Evolutionary conservation across 2,797 vertebrate genomes (phyloP).

Genomic region (Characodon lateralis): DNA sequence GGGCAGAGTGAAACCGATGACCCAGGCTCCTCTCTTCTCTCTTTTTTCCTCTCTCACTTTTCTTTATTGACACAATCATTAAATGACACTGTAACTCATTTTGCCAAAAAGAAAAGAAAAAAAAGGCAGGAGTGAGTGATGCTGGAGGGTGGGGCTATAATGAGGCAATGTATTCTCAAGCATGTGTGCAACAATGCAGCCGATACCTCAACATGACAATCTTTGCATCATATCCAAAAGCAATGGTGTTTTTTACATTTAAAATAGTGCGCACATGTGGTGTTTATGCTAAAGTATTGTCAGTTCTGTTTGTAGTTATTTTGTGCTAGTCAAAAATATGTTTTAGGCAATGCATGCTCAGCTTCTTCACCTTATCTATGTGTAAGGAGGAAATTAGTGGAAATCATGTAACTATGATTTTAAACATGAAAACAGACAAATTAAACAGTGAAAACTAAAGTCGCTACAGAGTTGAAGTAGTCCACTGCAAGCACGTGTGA

Average conservation of each 20-base stretch:
- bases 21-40: slow-evolving; percentile 55
- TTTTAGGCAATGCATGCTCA: slow-evolving; percentile 22
- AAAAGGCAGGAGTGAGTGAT: background rate
- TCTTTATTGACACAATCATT: slow-evolving; percentile 28
- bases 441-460: slow-evolving; percentile 17
- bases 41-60: slow-evolving; percentile 28
- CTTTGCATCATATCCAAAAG: background rate
- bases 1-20: slow-evolving; percentile 62
- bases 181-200: slow-evolving; percentile 21
- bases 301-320: background rate
- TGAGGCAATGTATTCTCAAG: slow-evolving; percentile 8
- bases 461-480: slow-evolving; percentile 24
- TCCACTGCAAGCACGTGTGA: slow-evolving; percentile 52
- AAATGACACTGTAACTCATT: slow-evolving; percentile 46
- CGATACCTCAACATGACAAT: background rate
- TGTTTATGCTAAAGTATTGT: background rate
- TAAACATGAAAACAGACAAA: background rate
- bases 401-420: background rate
- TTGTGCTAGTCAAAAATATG: slow-evolving; percentile 26
- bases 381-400: background rate
- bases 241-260: background rate
- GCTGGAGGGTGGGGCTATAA: background rate
- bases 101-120: background rate
- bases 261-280: no score
- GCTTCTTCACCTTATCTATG: slow-evolving; percentile 28